These are phyloP conservation scores for Athetis lepigone DNA, from an alignment of 2,888 invertebrate species.

Conservation along the genomic window DNA sequence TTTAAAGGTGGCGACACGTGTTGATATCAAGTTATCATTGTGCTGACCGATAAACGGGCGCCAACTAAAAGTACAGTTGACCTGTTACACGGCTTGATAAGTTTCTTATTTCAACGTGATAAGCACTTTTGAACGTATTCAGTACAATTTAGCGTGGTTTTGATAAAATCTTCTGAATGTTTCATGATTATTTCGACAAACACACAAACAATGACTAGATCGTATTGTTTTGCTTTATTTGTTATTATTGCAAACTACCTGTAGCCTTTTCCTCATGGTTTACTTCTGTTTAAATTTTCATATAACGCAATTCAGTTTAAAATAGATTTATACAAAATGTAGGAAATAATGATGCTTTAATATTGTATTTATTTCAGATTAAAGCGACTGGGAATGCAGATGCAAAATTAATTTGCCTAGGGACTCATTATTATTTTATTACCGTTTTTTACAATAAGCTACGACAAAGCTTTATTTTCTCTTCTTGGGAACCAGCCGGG, in stretches of 20 bases:
- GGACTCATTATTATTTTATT: constrained; percentile 17
- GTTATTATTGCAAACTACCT: constrained; percentile 1
- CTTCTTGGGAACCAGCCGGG: constrained; percentile 33
- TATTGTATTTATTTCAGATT: background rate
- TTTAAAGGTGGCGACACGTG: constrained; percentile 37
- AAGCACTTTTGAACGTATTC: constrained; percentile 35
- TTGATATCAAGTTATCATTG: constrained; percentile 50
- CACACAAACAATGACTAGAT: background rate
- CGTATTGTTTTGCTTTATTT: background rate
- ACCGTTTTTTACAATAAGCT: constrained; percentile 52
- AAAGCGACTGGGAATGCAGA: background rate
- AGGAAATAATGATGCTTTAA: background rate
- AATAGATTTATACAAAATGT: constrained; percentile 1
- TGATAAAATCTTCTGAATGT: constrained; percentile 1
- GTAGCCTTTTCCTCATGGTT: constrained; percentile 37
- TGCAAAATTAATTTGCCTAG: background rate
- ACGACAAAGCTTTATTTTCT: constrained; percentile 59
- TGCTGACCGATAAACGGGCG: constrained; percentile 50
- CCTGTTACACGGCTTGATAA: constrained; percentile 51
- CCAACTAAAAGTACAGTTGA: constrained; percentile 46
- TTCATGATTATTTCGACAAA: background rate
- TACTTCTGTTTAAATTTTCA: constrained; percentile 8
- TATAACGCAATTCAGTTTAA: constrained; percentile 25
- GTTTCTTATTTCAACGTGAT: constrained; percentile 53
- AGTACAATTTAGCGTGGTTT: constrained; percentile 27